Conservation (phyloP, 1,140 invertebrate species). For the Globodera rostochiensis region DNA sequence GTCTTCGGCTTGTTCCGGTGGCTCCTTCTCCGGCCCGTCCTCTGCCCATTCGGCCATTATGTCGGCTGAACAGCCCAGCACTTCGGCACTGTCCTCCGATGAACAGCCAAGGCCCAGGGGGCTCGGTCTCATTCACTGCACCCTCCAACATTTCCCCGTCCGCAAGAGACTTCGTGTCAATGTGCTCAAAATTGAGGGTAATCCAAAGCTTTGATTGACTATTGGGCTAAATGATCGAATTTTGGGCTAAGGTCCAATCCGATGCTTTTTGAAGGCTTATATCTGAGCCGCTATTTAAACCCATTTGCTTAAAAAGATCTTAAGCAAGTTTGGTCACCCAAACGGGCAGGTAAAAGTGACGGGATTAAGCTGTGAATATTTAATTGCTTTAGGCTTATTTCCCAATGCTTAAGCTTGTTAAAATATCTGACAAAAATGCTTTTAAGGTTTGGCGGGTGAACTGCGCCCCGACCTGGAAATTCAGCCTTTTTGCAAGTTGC, state of each 20-base stretch:
- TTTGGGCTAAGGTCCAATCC: no score
- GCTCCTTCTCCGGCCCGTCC: conserved; percentile 9
- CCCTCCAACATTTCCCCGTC: conserved; percentile 65
- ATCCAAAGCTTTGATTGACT: not conserved
- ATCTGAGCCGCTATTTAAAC: no score
- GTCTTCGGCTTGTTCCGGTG: conserved; percentile 22
- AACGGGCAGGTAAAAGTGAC: no score
- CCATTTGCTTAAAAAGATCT: no score
- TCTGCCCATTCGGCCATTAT: conserved; percentile 3
- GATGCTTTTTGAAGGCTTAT: no score
- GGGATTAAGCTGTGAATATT: no score
- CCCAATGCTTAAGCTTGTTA: no score
- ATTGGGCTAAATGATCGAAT: no score
- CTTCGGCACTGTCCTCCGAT: conserved; percentile 34
- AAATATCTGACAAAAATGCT: no score
- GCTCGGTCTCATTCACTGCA: conserved; percentile 60
- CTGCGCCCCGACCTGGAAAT: conserved; percentile 63
- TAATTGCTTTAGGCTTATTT: no score
- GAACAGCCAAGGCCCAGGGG: conserved; percentile 57
- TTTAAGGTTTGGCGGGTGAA: conserved; percentile 62
- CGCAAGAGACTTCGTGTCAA: conserved; percentile 60
- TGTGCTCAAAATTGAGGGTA: conserved; percentile 63
- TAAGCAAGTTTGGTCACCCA: no score
- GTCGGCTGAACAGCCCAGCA: conserved; percentile 28
- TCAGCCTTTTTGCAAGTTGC: conserved; percentile 63